Evolutionary conservation across 2,888 invertebrate species (phyloP).

Genomic region (Nomada fucata): DNA sequence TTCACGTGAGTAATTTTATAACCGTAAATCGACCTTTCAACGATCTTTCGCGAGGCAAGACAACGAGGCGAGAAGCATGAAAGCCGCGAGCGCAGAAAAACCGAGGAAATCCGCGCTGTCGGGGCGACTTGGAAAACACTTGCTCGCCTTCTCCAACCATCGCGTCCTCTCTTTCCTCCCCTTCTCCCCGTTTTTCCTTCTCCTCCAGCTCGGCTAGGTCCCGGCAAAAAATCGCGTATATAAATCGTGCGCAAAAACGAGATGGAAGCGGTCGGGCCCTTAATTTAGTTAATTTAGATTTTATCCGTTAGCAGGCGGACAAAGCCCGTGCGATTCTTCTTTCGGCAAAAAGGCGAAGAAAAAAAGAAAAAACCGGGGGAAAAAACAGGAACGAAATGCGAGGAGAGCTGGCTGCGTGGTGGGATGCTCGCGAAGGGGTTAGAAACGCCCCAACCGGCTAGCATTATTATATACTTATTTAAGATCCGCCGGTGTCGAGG

Average conservation of each 20-base stretch:
- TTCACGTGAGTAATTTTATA: conserved; percentile 81
- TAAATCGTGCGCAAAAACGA: conserved; percentile 82
- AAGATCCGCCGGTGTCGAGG: conserved; percentile 72
- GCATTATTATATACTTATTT: conserved; percentile 85
- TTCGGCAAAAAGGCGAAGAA: conserved; percentile 10
- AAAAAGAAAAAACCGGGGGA: conserved; percentile 13
- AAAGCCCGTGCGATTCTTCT: conserved; percentile 51
- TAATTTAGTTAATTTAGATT: conserved; percentile 85
- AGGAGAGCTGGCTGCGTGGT: conserved; percentile 31
- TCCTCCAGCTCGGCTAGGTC: conserved; percentile 23
- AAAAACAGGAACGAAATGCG: conserved; percentile 25
- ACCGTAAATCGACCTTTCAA: conserved; percentile 83
- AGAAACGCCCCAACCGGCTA: conserved; percentile 60
- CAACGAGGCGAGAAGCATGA: conserved; percentile 35
- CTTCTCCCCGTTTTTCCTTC: neutral
- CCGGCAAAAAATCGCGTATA: conserved; percentile 73
- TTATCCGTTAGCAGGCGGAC: conserved; percentile 82
- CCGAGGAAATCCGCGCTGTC: neutral
- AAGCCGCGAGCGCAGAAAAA: conserved; percentile 44
- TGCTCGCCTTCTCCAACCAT: neutral
- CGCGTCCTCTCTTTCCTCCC: neutral
- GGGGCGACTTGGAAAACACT: conserved; percentile 20
- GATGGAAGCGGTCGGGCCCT: conserved; percentile 78
- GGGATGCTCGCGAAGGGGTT: conserved; percentile 59
- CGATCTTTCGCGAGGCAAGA: conserved; percentile 72